Conservation (phyloP, 2,888 invertebrate genomes). For the Xylophagus ater region DNA sequence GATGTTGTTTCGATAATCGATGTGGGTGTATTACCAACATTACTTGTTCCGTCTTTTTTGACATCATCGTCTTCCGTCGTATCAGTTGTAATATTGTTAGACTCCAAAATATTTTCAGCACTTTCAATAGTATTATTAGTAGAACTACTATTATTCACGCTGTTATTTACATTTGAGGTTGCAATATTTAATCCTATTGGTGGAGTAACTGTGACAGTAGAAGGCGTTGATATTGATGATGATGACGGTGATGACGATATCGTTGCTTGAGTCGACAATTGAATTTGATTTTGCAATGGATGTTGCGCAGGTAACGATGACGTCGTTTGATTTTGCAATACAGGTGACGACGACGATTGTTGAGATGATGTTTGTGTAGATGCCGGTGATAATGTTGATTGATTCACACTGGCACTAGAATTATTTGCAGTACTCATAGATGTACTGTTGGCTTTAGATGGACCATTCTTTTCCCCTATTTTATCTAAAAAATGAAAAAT, state of each 20-base stretch:
- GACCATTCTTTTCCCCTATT: slow-evolving; percentile 37
- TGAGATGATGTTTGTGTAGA: slow-evolving; percentile 18
- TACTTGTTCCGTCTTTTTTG: background rate
- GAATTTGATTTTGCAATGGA: slow-evolving; percentile 23
- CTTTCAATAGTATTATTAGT: slow-evolving; percentile 7
- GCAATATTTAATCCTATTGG: slow-evolving; percentile 11
- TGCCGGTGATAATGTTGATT: slow-evolving; percentile 27
- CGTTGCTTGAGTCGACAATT: too few relatives aligned
- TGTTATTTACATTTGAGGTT: slow-evolving; percentile 14
- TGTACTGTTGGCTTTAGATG: slow-evolving; percentile 28
- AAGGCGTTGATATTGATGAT: slow-evolving; percentile 3
- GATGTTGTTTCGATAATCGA: background rate
- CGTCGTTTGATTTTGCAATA: slow-evolving; percentile 12
- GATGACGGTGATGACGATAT: slow-evolving; percentile 12
- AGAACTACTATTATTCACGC: slow-evolving; percentile 9
- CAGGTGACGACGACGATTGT: slow-evolving; percentile 9
- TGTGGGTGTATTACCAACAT: too few relatives aligned
- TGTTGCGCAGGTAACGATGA: slow-evolving; percentile 37
- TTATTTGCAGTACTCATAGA: slow-evolving; percentile 32
- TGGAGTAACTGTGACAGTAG: slow-evolving; percentile 6
- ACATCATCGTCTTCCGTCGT: background rate
- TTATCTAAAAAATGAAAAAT: slow-evolving; percentile 14
- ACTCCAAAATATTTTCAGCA: slow-evolving; percentile 3
- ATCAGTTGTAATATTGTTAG: background rate
- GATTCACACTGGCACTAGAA: slow-evolving; percentile 27